Base-by-base conservation (phyloP, 2,888 invertebrate species). In the Habrosyne pyritoides region DNA sequence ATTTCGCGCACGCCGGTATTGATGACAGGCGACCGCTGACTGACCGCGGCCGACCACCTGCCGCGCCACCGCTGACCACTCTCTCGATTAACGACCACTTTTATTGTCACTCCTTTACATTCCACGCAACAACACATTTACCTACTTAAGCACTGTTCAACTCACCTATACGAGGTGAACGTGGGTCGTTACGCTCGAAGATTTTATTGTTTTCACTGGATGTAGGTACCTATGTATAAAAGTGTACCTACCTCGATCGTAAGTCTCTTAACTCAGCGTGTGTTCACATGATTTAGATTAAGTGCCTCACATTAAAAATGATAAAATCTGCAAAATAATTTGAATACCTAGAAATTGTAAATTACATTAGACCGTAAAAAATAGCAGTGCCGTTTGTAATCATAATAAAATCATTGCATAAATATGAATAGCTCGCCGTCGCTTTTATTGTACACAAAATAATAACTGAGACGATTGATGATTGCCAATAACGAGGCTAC, bases 11-110 rank as follows among this genome's bases (percentile, higher is more conserved):
- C 51, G 49, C 6, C 60, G 8, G 2, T 42, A 42, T 42, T 18
- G 42, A 2, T 6, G 42, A 42, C 42, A 42, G 42, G 18, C 42
- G 42, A 42, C 14, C 14, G 42, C 42, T 7, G 42, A 8, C 42
- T 36, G 36, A 36, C 47, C 47, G 49, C 54, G 58, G 53, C 53
- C 52, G 52, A 10, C 60, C 77, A 75, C 69, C 77, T 73, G 78
- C 63, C 64, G 56, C 54, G 28, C 50, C 14, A 10, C 52, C n/a
- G 47, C 57, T 56, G 57, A 46, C 57, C 47, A 60, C 54, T 52
- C 14, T 42, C 8, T 14, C 14, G 47, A 8, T 52, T 59, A 47
- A 55, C 52, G 55, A 54, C 51, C 62, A 47, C n/a, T 47, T 10
- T 47, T 47, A 24, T 18, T 42, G 42, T 24, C 24, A n/a, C 24